Evolutionary conservation across 2,797 vertebrate genomes (phyloP), one percentile per base, ranked within the genome.

Genomic region (Sebastes oblongus): DNA sequence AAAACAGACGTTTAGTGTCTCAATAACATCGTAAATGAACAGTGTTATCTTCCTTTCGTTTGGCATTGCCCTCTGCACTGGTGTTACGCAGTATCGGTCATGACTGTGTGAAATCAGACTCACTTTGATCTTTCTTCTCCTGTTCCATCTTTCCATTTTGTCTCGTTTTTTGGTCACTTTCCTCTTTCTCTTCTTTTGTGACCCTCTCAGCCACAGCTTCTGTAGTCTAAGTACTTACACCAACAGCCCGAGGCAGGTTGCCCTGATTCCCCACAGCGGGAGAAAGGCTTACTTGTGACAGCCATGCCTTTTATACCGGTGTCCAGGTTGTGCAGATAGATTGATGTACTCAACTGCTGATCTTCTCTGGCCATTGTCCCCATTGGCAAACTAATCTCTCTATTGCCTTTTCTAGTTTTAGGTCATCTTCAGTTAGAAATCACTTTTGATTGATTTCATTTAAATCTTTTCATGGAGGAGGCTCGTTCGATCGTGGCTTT

Each of bases 211-310:
- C 80, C 81, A 82, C 76, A 80, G 66, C 67, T 65, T 92, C 72
- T 87, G 86, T 81, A 86, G 85, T 91, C 69, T 84, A 85, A 89
- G 77, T 85, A 83, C 72, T 87, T 88, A 88, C 85, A 90, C 70
- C 75, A 81, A 86, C 60, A 89, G 88, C 89, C 92, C 60, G 72
- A 82, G 92, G 91, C 86, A 81, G 68, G 77, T 72, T 85, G 83
- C 70, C 81, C 89, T 92, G 89, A 86, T 92, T 91, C 91, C 88
- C 85, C 86, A 86, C 84, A 89, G 76, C 29, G 9, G 81, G 84
- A 87, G 75, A 62, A 75, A 79, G 82, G 46, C 79, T 78, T 84
- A 61, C 74, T 72, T 87, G 65, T 78, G 82, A 82, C n/a, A 25
- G 65, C 55, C 67, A 46, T 75, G 68, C 59, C 78, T 86, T 88